phyloP scores from a whole-genome alignment of 1,140 invertebrate genomes.

The Microplitis mediator region DNA sequence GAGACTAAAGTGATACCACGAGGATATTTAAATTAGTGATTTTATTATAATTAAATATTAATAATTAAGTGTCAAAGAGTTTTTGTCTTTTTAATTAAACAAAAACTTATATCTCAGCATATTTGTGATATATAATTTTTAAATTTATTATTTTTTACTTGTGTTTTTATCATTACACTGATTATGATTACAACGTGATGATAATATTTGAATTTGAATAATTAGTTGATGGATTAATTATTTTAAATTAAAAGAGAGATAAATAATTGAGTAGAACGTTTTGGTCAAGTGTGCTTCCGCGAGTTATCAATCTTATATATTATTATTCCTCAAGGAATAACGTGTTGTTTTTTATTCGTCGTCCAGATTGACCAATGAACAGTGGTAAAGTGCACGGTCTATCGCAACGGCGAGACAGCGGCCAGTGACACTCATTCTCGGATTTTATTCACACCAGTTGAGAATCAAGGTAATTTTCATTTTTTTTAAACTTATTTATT shows the following conservation, averaged over 20 bases:
- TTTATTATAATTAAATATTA: too few species aligned
- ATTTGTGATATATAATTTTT: too few species aligned
- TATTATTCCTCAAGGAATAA: constrained; percentile 13
- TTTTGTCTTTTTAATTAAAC: not conserved
- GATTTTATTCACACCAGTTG: constrained; percentile 16
- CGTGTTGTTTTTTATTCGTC: constrained; percentile 24
- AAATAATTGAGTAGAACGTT: not conserved
- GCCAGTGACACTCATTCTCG: constrained; percentile 34
- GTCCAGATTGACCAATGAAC: constrained; percentile 35
- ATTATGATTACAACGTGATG: too few species aligned
- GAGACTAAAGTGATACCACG: too few species aligned
- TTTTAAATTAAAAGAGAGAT: not conserved
- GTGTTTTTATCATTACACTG: too few species aligned
- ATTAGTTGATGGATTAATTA: too few species aligned
- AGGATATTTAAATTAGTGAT: too few species aligned
- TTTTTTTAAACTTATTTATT: constrained; percentile 3
- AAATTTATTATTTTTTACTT: too few species aligned
- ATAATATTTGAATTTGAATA: too few species aligned
- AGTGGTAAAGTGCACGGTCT: constrained; percentile 30
- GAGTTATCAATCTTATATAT: constrained; percentile 4
- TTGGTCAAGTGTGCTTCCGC: constrained; percentile 2
- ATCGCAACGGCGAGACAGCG: constrained; percentile 28
- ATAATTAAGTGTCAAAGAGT: too few species aligned
- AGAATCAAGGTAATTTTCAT: constrained; percentile 26
- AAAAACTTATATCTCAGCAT: too few species aligned